These are phyloP conservation scores for Mesorhabditis sp. DNA, from an alignment of 2,888 invertebrate genomes.

Conservation along the genomic window DNA sequence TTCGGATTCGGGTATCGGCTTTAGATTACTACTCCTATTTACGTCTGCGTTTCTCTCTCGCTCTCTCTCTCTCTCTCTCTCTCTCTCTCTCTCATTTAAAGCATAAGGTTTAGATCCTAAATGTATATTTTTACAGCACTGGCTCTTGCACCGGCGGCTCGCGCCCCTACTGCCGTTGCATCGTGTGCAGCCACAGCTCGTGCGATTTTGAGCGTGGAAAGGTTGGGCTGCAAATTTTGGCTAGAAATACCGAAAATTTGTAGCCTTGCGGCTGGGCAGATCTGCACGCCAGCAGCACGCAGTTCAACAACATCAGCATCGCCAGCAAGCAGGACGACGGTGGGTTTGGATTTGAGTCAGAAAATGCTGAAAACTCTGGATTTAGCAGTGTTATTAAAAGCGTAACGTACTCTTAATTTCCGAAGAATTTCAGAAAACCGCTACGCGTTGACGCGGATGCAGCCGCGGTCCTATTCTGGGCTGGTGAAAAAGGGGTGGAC, in stretches of 20 bases:
- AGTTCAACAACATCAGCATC: constrained; percentile 43
- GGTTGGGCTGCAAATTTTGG: constrained; percentile 10
- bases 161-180: constrained; percentile 15
- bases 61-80: no score
- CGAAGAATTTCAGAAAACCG: constrained; percentile 29
- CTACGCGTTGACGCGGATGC: constrained; percentile 36
- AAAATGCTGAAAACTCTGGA: no score
- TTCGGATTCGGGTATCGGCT: constrained; percentile 6
- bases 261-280: constrained; percentile 30
- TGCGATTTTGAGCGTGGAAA: constrained; percentile 25
- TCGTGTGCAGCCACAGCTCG: constrained; percentile 12
- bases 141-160: constrained; percentile 12
- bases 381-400: no score
- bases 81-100: no score
- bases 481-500: constrained; percentile 19
- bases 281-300: constrained; percentile 26
- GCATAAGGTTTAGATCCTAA: not conserved
- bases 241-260: not conserved
- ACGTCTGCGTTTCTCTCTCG: no score
- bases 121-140: constrained; percentile 8
- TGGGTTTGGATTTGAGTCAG: constrained; percentile 7
- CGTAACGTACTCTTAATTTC: no score
- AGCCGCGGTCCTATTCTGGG: constrained; percentile 34
- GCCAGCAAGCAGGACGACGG: constrained; percentile 38
- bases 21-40: not conserved